phyloP scores from a whole-genome alignment of 2,113 vertebrate species.

The Pantherophis guttatus region DNA sequence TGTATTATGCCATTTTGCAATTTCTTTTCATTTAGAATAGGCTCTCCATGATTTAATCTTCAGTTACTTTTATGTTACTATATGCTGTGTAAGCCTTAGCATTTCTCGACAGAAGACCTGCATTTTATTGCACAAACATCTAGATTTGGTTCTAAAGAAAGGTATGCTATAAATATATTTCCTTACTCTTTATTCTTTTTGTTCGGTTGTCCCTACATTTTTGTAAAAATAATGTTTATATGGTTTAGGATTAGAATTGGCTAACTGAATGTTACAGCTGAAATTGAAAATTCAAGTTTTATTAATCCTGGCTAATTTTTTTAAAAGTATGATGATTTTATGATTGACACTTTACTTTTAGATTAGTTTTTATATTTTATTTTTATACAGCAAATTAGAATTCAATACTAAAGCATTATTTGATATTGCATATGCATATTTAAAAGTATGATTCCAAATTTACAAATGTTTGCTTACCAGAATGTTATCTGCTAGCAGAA shows the following conservation, averaged over 20 bases:
- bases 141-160: conserved; percentile 8
- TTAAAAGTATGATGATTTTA: not conserved
- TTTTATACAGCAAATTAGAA: not conserved
- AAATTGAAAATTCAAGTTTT: not conserved
- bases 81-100: not conserved
- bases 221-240: not conserved
- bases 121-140: conserved; percentile 15
- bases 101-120: not conserved
- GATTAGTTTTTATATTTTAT: conserved; percentile 23
- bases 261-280: not conserved
- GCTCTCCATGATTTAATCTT: not conserved
- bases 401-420: not conserved
- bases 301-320: not conserved
- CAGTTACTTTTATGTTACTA: not conserved
- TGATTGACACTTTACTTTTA: not conserved
- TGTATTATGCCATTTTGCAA: not conserved
- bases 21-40: not conserved
- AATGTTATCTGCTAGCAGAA: not conserved
- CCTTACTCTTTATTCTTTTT: not conserved
- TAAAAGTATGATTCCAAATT: not conserved
- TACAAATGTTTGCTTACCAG: not conserved
- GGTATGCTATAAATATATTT: not conserved
- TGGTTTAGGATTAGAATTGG: not conserved
- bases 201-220: not conserved
- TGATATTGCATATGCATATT: not conserved